A percentile compares a stretch with the other conserved stretches of the same genome.
phyloP scores from a whole-genome alignment of 2,888 invertebrate species.

The Polyploca ridens region DNA sequence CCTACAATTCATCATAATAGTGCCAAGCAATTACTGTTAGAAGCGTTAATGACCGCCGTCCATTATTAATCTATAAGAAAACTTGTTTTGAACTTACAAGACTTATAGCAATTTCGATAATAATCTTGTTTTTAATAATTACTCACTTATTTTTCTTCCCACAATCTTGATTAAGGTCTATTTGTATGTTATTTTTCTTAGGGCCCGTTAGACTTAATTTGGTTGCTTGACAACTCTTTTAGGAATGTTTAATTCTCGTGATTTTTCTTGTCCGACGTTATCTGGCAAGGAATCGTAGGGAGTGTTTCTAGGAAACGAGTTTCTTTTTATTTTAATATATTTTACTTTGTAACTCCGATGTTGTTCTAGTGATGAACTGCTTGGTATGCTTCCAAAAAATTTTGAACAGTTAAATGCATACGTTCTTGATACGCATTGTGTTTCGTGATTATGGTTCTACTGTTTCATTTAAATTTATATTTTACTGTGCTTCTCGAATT shows the following conservation, averaged over 20 bases:
- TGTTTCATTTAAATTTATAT: background rate
- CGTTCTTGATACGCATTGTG: slow-evolving; percentile 10
- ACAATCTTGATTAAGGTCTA: slow-evolving; percentile 77
- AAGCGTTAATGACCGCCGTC: slow-evolving; percentile 80
- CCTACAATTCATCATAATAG: slow-evolving; percentile 81
- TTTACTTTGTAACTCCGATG: slow-evolving; percentile 34
- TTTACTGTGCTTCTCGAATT: slow-evolving; percentile 14
- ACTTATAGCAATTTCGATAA: slow-evolving; percentile 79
- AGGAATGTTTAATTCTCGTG: slow-evolving; percentile 71
- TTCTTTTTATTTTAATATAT: slow-evolving; percentile 18
- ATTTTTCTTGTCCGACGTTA: slow-evolving; percentile 70
- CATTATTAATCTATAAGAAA: slow-evolving; percentile 75
- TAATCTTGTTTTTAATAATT: slow-evolving; percentile 83
- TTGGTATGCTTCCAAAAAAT: slow-evolving; percentile 44
- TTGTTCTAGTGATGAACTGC: slow-evolving; percentile 27
- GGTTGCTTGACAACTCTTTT: slow-evolving; percentile 76
- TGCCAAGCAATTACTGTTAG: slow-evolving; percentile 79
- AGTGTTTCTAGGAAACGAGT: slow-evolving; percentile 30
- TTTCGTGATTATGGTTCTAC: background rate
- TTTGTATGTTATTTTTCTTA: slow-evolving; percentile 79
- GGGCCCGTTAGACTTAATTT: slow-evolving; percentile 68
- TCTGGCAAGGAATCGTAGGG: slow-evolving; percentile 52
- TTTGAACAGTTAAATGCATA: slow-evolving; percentile 26
- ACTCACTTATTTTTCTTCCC: slow-evolving; percentile 76
- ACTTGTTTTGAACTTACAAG: slow-evolving; percentile 76